Conservation (phyloP, 2,888 invertebrate genomes). For the Drosophila yooni region DNA sequence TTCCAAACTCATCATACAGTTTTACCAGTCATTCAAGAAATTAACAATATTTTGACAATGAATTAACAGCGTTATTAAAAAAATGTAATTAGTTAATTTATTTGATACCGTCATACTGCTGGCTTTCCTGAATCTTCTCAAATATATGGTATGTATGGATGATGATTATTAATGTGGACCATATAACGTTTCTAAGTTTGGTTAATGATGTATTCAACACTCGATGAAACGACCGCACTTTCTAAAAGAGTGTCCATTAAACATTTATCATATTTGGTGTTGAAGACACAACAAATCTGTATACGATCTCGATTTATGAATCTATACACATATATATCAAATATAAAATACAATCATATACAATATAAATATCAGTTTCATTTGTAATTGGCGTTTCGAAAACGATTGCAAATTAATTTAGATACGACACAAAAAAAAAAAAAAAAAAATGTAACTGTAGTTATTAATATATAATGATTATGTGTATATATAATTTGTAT, state of each 20-base stretch:
- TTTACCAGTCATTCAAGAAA: background rate
- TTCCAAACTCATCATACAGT: background rate
- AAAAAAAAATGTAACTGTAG: background rate
- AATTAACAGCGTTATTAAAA: slow-evolving; percentile 26
- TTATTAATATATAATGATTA: slow-evolving; percentile 24
- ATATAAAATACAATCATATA: slow-evolving; percentile 54
- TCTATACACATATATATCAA: slow-evolving; percentile 28
- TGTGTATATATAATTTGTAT: slow-evolving; percentile 15
- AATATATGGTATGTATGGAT: slow-evolving; percentile 36
- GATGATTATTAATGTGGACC: slow-evolving; percentile 15
- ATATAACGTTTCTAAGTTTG: slow-evolving; percentile 2
- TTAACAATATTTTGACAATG: background rate
- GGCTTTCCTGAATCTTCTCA: slow-evolving; percentile 16
- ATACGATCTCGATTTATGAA: slow-evolving; percentile 34
- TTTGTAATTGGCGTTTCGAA: slow-evolving; percentile 48
- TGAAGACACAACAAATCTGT: slow-evolving; percentile 52
- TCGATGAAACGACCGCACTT: slow-evolving; percentile 46
- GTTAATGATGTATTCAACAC: slow-evolving; percentile 13
- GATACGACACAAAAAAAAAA: slow-evolving; percentile 13
- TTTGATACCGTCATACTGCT: slow-evolving; percentile 49
- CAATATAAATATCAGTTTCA: slow-evolving; percentile 48
- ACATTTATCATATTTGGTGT: slow-evolving; percentile 57
- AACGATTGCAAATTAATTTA: slow-evolving; percentile 42
- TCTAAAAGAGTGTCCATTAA: slow-evolving; percentile 51
- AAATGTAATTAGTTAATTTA: slow-evolving; percentile 55